phyloP scores from a whole-genome alignment of 1,140 invertebrate species.

The Centruroides vittatus region DNA sequence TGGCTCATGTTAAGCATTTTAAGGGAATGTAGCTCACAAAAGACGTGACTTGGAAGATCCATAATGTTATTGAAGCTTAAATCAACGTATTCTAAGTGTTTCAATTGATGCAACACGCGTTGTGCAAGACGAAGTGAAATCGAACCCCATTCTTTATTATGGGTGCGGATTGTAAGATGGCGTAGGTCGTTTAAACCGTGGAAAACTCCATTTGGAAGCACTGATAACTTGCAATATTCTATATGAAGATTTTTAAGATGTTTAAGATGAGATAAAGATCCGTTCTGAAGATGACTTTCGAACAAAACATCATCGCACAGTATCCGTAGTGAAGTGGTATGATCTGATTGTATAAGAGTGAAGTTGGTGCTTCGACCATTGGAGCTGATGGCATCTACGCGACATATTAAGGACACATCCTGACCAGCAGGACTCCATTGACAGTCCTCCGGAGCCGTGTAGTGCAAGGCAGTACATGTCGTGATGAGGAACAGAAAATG shows the following conservation, averaged over 20 bases:
- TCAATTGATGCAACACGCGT: constrained; percentile 37
- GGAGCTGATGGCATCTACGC: constrained; percentile 13
- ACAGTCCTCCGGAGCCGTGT: constrained; percentile 12
- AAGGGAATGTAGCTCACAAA: constrained; percentile 60
- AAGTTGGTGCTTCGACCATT: constrained; percentile 16
- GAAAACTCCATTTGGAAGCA: constrained; percentile 51
- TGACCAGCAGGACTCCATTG: constrained; percentile 4
- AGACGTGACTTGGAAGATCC: constrained; percentile 23
- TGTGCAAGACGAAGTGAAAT: constrained; percentile 54
- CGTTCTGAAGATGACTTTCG: constrained; percentile 22
- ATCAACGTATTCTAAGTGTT: constrained; percentile 46
- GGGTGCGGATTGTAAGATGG: constrained; percentile 50
- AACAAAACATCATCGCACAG: constrained; percentile 19
- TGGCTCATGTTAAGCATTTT: constrained; percentile 66
- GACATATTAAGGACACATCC: constrained; percentile 14
- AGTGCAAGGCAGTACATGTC: constrained; percentile 1
- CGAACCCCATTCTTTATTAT: constrained; percentile 59
- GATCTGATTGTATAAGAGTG: constrained; percentile 18
- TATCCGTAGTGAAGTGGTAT: constrained; percentile 15
- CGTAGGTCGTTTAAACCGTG: constrained; percentile 47
- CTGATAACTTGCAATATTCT: constrained; percentile 61
- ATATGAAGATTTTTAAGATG: constrained; percentile 51
- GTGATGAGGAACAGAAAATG: too few relatives aligned
- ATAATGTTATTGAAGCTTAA: constrained; percentile 18
- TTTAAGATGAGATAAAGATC: constrained; percentile 58